Evolutionary conservation across 1,140 invertebrate species (phyloP).

Genomic region (Lamellibrachia luymesi): DNA sequence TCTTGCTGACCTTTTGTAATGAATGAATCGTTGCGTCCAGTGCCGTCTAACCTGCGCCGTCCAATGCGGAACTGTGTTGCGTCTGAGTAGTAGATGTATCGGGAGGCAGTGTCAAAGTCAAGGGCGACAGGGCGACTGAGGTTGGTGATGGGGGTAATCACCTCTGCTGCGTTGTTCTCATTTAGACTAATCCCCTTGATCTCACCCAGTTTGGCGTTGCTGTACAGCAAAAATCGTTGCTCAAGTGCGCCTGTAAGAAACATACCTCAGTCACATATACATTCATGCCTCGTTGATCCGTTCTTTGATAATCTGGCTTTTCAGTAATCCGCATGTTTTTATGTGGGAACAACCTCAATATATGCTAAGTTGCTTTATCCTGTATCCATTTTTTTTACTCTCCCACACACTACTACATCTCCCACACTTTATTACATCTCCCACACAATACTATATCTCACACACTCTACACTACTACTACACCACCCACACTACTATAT

Average conservation of each 20-base stretch:
- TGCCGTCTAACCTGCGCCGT: conserved; percentile 55
- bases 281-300: too few relatives aligned
- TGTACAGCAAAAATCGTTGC: conserved; percentile 66
- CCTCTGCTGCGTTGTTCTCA: conserved; percentile 53
- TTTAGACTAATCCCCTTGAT: conserved; percentile 62
- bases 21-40: conserved; percentile 48
- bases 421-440: not conserved
- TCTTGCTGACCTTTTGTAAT: conserved; percentile 45
- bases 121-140: conserved; percentile 66
- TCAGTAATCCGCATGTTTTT: too few relatives aligned
- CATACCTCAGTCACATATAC: not conserved
- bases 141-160: conserved; percentile 69
- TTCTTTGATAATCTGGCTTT: too few relatives aligned
- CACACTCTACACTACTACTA: not conserved
- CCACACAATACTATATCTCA: not conserved
- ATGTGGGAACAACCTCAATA: too few relatives aligned
- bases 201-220: conserved; percentile 65
- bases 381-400: not conserved
- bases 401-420: not conserved
- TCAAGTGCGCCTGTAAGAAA: conserved; percentile 54
- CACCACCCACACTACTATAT: not conserved
- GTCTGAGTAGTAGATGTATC: conserved; percentile 72
- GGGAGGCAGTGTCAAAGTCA: conserved; percentile 68
- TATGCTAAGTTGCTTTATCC: not conserved
- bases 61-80: conserved; percentile 61